phyloP scores from a whole-genome alignment of 2,797 vertebrate genomes.

The Acomys russatus region DNA sequence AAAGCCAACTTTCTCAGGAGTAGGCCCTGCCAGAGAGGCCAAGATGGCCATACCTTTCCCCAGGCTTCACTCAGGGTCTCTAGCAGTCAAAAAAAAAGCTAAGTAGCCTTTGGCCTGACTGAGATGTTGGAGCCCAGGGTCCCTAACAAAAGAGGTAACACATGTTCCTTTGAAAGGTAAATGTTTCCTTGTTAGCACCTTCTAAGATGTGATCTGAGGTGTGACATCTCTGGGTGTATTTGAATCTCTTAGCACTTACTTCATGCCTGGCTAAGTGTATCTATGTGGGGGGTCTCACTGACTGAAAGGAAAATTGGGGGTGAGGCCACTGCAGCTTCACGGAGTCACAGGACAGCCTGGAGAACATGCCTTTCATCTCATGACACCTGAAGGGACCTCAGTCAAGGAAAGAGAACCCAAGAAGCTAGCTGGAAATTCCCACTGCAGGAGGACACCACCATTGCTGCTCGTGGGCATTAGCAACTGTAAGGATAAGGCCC shows the following conservation, averaged over 20 bases:
- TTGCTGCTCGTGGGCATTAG: background rate
- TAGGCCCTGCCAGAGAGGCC: background rate
- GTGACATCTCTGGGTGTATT: constrained; percentile 33
- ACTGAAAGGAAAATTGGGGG: background rate
- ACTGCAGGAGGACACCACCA: background rate
- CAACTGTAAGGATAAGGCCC: background rate
- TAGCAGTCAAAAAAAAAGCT: background rate
- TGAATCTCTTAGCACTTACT: constrained; percentile 62
- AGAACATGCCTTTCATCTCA: background rate
- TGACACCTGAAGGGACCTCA: background rate
- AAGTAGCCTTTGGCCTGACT: background rate
- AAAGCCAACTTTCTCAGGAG: background rate
- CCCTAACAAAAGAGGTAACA: constrained; percentile 21
- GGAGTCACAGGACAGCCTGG: background rate
- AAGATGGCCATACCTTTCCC: background rate
- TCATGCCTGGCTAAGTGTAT: constrained; percentile 16
- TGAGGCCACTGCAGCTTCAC: background rate
- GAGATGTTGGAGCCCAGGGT: background rate
- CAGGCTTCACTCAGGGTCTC: background rate
- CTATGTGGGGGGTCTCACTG: background rate
- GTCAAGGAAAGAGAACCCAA: background rate
- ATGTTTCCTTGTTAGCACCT: constrained; percentile 10
- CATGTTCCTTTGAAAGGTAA: constrained; percentile 45
- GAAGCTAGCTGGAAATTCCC: background rate
- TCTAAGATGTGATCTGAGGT: constrained; percentile 66